Conservation (phyloP, 1,140 invertebrate species). For the Galleria mellonella region DNA sequence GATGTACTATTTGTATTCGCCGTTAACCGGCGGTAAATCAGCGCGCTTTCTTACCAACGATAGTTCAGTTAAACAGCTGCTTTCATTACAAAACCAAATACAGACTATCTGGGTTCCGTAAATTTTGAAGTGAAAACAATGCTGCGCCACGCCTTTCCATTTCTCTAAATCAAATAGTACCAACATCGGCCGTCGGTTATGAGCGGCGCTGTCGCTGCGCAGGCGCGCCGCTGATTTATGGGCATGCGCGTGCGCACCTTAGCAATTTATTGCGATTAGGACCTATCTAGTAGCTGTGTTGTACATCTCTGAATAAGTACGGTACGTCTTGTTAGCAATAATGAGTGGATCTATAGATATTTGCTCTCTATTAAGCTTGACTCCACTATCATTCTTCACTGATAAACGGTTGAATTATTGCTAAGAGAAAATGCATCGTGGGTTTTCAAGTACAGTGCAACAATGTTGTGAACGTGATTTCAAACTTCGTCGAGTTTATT, state of each 20-base stretch:
- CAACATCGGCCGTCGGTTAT: conserved; percentile 23
- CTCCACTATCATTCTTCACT: too few relatives aligned
- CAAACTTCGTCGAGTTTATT: too few relatives aligned
- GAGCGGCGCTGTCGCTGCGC: conserved; percentile 28
- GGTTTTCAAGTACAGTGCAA: too few relatives aligned
- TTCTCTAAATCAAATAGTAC: conserved; percentile 41
- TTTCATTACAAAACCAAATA: conserved; percentile 45
- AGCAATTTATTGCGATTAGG: conserved; percentile 25
- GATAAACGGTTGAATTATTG: too few relatives aligned
- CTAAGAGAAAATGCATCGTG: too few relatives aligned
- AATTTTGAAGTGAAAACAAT: conserved; percentile 41
- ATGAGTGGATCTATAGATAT: too few relatives aligned
- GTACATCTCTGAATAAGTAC: background rate
- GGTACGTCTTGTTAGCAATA: too few relatives aligned
- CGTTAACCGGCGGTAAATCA: conserved; percentile 9
- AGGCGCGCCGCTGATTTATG: conserved; percentile 18
- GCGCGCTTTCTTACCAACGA: conserved; percentile 14
- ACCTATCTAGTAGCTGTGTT: conserved; percentile 11
- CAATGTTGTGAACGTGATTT: too few relatives aligned
- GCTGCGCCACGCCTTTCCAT: conserved; percentile 33
- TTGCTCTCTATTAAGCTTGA: too few relatives aligned
- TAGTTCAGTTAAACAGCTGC: conserved; percentile 15
- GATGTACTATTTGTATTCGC: conserved; percentile 12
- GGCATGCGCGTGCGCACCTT: conserved; percentile 11
- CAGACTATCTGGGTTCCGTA: conserved; percentile 33